Base-by-base conservation (phyloP, 2,113 vertebrate genomes). In the Antennarius striatus region DNA sequence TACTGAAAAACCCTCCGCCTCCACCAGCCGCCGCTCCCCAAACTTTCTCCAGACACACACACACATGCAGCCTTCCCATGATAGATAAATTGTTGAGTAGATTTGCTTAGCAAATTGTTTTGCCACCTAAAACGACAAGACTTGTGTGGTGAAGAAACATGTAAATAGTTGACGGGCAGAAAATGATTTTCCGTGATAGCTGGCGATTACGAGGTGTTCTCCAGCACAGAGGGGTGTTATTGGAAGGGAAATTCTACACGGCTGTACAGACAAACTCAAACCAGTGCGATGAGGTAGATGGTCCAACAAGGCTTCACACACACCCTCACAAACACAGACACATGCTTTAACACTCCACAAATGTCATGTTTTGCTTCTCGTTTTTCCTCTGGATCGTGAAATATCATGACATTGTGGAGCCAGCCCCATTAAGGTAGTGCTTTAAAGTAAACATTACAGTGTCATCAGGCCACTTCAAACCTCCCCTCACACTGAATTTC, bases 21-120 rank as follows among this genome's bases (percentile, higher is more conserved):
- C 71, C 13, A 51, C 62, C 64, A 32, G 17, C 73, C 63, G 6
- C 61, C 59, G 1, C 64, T 16, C 52, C 52, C 45, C 55, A 55
- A 79, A 78, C 73, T 69, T 77, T 75, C 65, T 57, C 76, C 77
- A 83, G 68, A 76, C 59, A 65, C 47, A 58, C 43, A 56, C 63
- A 73, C 52, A 53, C 55, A 39, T 40, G 75, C 80, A 36, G 68
- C 39, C 73, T 71, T 54, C 82, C 71, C 72, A 77, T 83, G 67
- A 84, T 87, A 86, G 79, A 82, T 83, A 91, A 85, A 90, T 55
- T 83, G 86, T 78, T 40, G 56, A 84, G 84, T 79, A 80, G 82
- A 90, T 92, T 92, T 90, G 87, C 83, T 90, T 88, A 88, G 88
- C 89, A 92, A 91, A 91, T 90, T 90, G 89, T 87, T 86, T 75